These are phyloP conservation scores for Drosophila percnosoma DNA, from an alignment of 2,888 invertebrate species.

Conservation along the genomic window DNA sequence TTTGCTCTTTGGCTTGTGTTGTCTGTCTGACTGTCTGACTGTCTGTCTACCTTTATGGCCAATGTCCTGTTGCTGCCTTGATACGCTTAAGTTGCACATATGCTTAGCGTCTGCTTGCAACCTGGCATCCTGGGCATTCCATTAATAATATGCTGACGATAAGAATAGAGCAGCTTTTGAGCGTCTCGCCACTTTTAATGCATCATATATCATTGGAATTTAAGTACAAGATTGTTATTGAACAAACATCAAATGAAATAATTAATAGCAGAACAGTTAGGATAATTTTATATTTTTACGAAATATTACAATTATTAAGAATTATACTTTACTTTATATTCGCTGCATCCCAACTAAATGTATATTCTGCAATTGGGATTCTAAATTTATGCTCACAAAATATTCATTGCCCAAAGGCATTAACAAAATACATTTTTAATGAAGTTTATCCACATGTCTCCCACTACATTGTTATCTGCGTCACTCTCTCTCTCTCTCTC, in stretches of 20 bases:
- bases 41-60: conserved; percentile 11
- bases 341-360: too few relatives aligned
- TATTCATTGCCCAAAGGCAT: conserved; percentile 15
- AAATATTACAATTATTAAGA: too few relatives aligned
- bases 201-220: background rate
- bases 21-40: background rate
- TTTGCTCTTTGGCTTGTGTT: conserved; percentile 61
- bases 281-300: background rate
- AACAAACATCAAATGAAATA: background rate
- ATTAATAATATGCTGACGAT: conserved; percentile 52
- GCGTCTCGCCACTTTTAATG: background rate
- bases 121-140: conserved; percentile 58
- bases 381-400: background rate
- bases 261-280: background rate
- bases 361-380: too few relatives aligned
- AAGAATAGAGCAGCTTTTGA: background rate
- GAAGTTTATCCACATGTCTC: conserved; percentile 34
- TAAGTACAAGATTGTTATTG: background rate
- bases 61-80: conserved; percentile 38
- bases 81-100: conserved; percentile 67
- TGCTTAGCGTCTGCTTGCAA: conserved; percentile 30
- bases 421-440: conserved; percentile 66
- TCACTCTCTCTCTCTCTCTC: background rate
- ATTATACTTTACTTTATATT: too few relatives aligned
- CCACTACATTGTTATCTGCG: background rate